These are phyloP conservation scores for Platyscapa corneri DNA, from an alignment of 1,140 invertebrate species.

Conservation along the genomic window DNA sequence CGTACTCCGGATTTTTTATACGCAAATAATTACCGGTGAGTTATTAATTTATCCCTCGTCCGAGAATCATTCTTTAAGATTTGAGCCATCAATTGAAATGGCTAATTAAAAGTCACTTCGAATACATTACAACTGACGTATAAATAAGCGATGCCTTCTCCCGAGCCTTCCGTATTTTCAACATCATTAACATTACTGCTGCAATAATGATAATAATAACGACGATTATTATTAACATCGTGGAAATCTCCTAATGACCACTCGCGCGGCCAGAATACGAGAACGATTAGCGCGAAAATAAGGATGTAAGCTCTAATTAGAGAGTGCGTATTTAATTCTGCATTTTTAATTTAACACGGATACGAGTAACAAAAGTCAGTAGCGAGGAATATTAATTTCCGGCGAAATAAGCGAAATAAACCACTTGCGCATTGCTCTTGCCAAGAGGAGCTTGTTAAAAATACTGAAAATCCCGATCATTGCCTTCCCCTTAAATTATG, in stretches of 20 bases:
- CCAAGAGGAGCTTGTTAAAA: not conserved
- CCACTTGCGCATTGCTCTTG: not conserved
- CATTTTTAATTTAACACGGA: not conserved
- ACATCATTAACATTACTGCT: not conserved
- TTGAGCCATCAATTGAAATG: not conserved
- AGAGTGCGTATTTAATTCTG: not conserved
- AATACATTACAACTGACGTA: not conserved
- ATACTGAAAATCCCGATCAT: not conserved
- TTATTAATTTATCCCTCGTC: conserved; percentile 11
- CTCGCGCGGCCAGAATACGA: not conserved
- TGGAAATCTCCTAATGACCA: not conserved
- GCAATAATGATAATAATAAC: not conserved
- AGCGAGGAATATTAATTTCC: not conserved
- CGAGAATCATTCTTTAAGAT: not conserved
- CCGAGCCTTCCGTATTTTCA: not conserved
- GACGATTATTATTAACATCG: not conserved
- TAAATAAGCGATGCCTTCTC: not conserved
- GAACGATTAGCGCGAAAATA: not conserved
- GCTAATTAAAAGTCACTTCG: not conserved
- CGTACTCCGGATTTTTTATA: not conserved
- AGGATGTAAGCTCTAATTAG: too few species aligned
- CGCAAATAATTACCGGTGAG: conserved; percentile 1
- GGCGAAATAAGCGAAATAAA: not conserved
- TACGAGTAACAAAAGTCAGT: not conserved
- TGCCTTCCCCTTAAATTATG: not conserved